Evolutionary conservation across 2,888 invertebrate species (phyloP), one percentile per base, ranked within the genome.

Genomic region (Phengaris arion): DNA sequence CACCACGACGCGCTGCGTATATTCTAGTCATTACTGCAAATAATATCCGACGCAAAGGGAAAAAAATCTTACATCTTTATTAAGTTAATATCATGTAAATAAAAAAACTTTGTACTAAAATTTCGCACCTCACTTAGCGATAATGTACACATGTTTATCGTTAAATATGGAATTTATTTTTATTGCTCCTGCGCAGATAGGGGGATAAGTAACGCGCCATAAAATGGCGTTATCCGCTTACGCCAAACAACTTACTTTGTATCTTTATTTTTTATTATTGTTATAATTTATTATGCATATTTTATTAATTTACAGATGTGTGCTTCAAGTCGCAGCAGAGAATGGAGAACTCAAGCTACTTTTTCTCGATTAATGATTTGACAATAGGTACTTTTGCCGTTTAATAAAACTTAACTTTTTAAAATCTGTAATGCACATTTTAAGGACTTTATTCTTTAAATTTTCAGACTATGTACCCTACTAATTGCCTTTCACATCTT

Each of bases 151-250:
- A 48, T 48, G 48, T 59, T 64, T 59, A 64, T 74, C 57, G 35
- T 59, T 74, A 74, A 74, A 74, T 74, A 59, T 15, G 46, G 46
- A 55, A 75, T 57, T 75, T 75, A 70, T 75, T 69, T 69, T 72
- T 69, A 69, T 69, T 69, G 15, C 69, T 3, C 5, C 35, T 59
- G 35, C 10, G 46, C 48, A 69, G 48, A 48, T 69, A 48, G n/a
- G 69, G 6, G 69, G 48, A 69, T 69, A 69, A 69, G 69, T 48
- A 15, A 69, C n/a, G 46, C n/a, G 46, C 13, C 4, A 69, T 69
- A 69, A 64, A 68, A 13, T 13, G n/a, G 68, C 69, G 46, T 69
- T 64, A 35, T 64, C 35, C 64, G 13, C 35, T 64, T 64, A 59
- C 64, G 35, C 10, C 35, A 12, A 64, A 45, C 64, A 13, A 45